Evolutionary conservation across 1,140 invertebrate species (phyloP), one percentile per base, ranked within the genome.

Genomic region (Rhynchophorus ferrugineus): DNA sequence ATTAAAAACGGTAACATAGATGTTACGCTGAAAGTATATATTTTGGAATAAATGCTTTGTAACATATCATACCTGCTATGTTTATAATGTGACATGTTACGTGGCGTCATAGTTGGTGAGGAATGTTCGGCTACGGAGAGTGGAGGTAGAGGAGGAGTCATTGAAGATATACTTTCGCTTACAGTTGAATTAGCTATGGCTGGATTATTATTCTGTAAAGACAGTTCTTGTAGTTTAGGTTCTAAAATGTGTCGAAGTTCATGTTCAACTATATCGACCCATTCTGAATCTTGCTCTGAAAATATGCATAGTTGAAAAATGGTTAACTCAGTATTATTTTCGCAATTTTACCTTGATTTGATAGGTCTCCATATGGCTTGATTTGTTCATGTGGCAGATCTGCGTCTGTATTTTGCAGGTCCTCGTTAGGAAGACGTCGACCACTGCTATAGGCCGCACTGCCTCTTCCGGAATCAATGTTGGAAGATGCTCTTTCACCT

Each of bases 241-340:
- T 88, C 84, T 38, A 88, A 67, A 62, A 88, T 88, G 61, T 84
- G 82, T 21, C 85, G 72, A 16, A 88, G 73, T 66, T 89, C 87
- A 7, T 81, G 82, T 70, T 90, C 86, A 1, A 89, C 85, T 39
- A 88, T 78, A 60, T 89, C 86, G 8, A 87, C 84, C 87, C 87
- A 90, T 68, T 89, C 85, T 2, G 83, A 82, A 60, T 87, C 84
- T 61, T 81, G 81, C 54, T 69, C 77, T 82, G 50, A 3, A 50
- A 54, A 46, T 49, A 47, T 50, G n/a, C n/a, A n/a, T n/a, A n/a
- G n/a, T 11, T 29, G 24, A 29, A 29, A 5, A 29, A 29, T n/a
- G n/a, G n/a, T n/a, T n/a, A n/a, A n/a, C n/a, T n/a, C n/a, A n/a
- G n/a, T n/a, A n/a, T n/a, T n/a, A n/a, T n/a, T 42, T 42, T 42